A percentile compares a stretch with the other conserved stretches of the same genome.
Evolutionary conservation across 2,797 vertebrate genomes (phyloP).

Genomic region (Leptoclinus maculatus): DNA sequence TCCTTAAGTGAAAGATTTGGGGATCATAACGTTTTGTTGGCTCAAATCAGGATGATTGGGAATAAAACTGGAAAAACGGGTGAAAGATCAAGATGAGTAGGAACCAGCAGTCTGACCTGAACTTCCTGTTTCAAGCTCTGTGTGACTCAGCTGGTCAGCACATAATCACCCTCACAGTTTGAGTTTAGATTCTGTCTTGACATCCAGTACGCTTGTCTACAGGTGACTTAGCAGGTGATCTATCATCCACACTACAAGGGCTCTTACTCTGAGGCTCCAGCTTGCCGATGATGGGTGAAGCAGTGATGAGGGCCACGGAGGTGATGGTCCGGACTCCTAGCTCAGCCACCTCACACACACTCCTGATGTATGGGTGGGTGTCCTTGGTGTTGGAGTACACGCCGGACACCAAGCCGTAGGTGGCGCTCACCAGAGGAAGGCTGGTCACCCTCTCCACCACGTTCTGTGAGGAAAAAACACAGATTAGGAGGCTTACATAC

Average conservation of each 20-base stretch:
- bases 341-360: slow-evolving; percentile 91
- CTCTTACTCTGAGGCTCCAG: slow-evolving; percentile 92
- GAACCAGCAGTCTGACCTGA: background rate
- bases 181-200: background rate
- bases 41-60: background rate
- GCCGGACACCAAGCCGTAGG: slow-evolving; percentile 87
- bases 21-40: background rate
- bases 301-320: slow-evolving; percentile 85
- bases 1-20: background rate
- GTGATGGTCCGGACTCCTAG: slow-evolving; percentile 89
- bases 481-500: fast-evolving
- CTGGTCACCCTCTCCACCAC: slow-evolving; percentile 88
- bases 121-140: slow-evolving; percentile 42
- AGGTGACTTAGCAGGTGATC: background rate
- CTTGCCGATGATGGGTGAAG: slow-evolving; percentile 89
- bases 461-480: slow-evolving; percentile 79
- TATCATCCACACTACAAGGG: background rate
- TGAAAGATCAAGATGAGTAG: slow-evolving; percentile 56
- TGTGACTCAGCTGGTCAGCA: slow-evolving; percentile 33
- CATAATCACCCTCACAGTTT: background rate
- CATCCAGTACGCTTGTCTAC: background rate
- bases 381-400: slow-evolving; percentile 90
- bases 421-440: slow-evolving; percentile 92
- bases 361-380: slow-evolving; percentile 89
- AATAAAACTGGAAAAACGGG: slow-evolving; percentile 41